These are phyloP conservation scores for Megalonaias nervosa DNA, from an alignment of 1,140 invertebrate genomes.

Conservation along the genomic window DNA sequence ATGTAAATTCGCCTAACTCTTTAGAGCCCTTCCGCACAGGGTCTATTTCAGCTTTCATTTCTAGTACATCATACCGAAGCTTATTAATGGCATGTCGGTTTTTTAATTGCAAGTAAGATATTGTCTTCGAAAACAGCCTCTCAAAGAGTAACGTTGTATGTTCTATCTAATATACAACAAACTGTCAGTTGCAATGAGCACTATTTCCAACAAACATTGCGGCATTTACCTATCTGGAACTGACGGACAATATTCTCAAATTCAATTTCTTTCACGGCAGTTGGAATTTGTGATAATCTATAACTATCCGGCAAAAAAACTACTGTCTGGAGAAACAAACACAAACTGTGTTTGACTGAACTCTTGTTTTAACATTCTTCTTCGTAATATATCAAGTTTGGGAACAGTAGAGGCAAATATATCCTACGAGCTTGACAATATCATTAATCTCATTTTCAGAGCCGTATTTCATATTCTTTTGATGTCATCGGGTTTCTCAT, in stretches of 20 bases:
- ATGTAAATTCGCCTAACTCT: conserved; percentile 1
- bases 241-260: background rate
- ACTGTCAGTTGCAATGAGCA: conserved; percentile 11
- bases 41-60: conserved; percentile 8
- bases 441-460: conserved; percentile 22
- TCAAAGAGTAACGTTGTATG: conserved; percentile 10
- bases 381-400: conserved; percentile 23
- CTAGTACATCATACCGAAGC: background rate
- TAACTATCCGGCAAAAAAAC: background rate
- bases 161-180: conserved; percentile 16
- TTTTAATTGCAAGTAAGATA: background rate
- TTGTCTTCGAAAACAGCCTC: background rate
- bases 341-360: conserved; percentile 1
- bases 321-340: conserved; percentile 29
- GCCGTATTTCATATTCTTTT: conserved; percentile 26
- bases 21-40: background rate
- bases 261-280: conserved; percentile 3
- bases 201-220: conserved; percentile 23
- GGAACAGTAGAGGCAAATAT: conserved; percentile 25
- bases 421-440: conserved; percentile 26
- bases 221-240: conserved; percentile 17
- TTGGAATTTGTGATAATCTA: background rate
- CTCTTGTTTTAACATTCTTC: conserved; percentile 15
- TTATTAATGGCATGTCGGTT: conserved; percentile 1
- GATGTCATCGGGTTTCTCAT: background rate